Base-by-base conservation (phyloP, 2,797 vertebrate species). In the Anniella stebbinsi region DNA sequence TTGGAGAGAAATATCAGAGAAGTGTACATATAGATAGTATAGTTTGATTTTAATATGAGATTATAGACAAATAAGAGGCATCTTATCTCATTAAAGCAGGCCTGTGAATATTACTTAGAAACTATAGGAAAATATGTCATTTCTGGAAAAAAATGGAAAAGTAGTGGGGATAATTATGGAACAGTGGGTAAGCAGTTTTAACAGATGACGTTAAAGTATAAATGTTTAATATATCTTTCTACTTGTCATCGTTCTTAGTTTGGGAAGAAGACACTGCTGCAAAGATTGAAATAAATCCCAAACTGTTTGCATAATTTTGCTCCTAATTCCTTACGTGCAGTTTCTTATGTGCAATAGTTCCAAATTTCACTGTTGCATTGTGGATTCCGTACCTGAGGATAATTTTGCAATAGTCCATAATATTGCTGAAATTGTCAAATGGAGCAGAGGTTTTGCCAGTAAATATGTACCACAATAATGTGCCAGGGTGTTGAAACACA, bases 381-480 rank as follows among this genome's bases (percentile, higher is more conserved):
- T 86, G 38, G 36, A 63, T 89, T 89, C 45, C 77, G 41, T 51
- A 78, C 63, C 51, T n/a, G n/a, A 10, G 54, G 54, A 80, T 75
- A 80, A 51, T 84, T 84, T 91, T 72, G 72, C 51, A 91, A 57
- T 60, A 72, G 11, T 38, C 75, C 30, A 60, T 51, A 33, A 73
- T 41, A 80, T 17, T 63, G 76, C 87, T 63, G 2, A 48, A 88
- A 88, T 13, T 60, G 28, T 80, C 45, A 84, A 51, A 54, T 48
- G 36, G 54, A 82, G 54, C 10, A 66, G 17, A 83, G 30, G 28
- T 11, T 1, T 63, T 85, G 63, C 66, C 45, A 54, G 57, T 57
- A 89, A 10, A 25, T 60, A 33, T 60, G 25, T 33, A 41, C 48
- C n/a, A 38, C 15, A 54, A 72, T 69, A n/a, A 78, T 60, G 30